These are phyloP conservation scores for Myotis lucifugus DNA, from an alignment of 2,113 vertebrate genomes.

Conservation along the genomic window DNA sequence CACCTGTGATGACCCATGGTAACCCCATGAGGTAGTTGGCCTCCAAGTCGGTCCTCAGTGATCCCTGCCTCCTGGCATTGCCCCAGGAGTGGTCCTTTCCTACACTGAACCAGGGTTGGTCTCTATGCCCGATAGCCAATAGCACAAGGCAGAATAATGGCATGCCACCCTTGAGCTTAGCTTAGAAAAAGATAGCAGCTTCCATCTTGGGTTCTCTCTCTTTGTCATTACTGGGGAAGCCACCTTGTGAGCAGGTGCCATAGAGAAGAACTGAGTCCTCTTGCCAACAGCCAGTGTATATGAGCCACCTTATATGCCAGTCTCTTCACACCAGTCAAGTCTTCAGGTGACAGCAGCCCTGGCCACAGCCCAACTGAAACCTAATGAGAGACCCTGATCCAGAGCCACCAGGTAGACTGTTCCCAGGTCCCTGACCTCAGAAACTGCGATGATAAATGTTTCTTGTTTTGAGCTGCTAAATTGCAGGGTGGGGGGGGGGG, in stretches of 20 bases:
- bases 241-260: background rate
- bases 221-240: background rate
- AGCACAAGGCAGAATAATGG: background rate
- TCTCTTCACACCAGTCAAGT: background rate
- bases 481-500: fast-evolving
- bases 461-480: background rate
- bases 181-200: background rate
- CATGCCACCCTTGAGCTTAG: background rate
- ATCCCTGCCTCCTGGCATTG: background rate
- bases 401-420: background rate
- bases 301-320: fast-evolving
- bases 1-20: fast-evolving
- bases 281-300: background rate
- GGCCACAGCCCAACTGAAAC: background rate
- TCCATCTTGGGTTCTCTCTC: background rate
- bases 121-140: background rate
- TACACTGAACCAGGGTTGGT: background rate
- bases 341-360: background rate
- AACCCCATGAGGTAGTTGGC: fast-evolving
- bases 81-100: background rate
- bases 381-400: background rate
- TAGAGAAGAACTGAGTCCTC: background rate
- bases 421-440: background rate
- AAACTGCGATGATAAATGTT: background rate
- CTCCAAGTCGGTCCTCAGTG: background rate